Evolutionary conservation across 2,797 vertebrate genomes (phyloP), one percentile per base, ranked within the genome.

Genomic region (Moxostoma hubbsi): DNA sequence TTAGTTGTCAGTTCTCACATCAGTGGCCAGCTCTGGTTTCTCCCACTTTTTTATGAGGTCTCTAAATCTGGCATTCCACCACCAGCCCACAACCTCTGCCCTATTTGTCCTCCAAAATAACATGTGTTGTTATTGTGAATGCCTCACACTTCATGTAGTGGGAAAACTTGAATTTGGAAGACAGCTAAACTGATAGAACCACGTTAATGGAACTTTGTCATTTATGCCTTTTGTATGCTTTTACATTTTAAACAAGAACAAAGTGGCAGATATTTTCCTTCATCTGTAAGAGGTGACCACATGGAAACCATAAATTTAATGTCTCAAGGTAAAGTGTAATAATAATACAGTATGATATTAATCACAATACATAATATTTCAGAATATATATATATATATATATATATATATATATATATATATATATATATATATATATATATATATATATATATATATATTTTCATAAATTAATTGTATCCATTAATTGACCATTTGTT

Each of bases 121-220:
- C 43, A 71, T 71, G 81, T 86, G 85, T 90, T 77, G 71, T 88
- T 80, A 76, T 79, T 43, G 13, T 62, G 88, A 86, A 86, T 85
- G 88, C 71, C 18, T 69, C 74, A 62, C 9, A 58, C 87, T 85
- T 53, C 10, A 88, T 72, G 69, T 47, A 47, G 58, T 9, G 43
- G 54, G 9, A 58, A 58, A 5, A 47, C 69, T 18, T 58, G 43
- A 72, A 18, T 5, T 4, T 36, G 36, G 36, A 36, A 36, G 36
- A 36, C 36, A 36, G 36, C 36, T 36, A 36, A 36, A 36, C 7
- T 47, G 15, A 58, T 58, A 5, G 15, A 0, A n/a, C 69, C 9
- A 65, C 24, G 46, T 74, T 12, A 74, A 49, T 9, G 9, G 47
- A 15, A 63, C 24, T 24, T 57, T 58, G 63, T 0, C n/a, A 50